These are phyloP conservation scores for Metaphire vulgaris DNA, from an alignment of 1,140 invertebrate genomes.

Conservation along the genomic window DNA sequence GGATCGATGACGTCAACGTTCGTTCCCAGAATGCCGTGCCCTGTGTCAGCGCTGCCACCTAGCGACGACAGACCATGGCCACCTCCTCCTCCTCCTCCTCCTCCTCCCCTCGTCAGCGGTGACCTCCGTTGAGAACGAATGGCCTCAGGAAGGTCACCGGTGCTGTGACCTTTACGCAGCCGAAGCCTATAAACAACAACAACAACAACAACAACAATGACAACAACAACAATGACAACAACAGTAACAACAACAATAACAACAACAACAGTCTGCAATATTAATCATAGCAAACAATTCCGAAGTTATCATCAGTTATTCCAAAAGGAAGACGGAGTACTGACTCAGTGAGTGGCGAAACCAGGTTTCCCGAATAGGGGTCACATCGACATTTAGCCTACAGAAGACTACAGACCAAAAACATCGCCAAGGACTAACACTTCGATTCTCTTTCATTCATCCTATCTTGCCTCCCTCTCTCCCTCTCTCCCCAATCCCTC, in stretches of 20 bases:
- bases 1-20: constrained; percentile 86
- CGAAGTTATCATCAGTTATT: no score
- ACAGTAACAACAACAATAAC: background rate
- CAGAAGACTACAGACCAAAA: no score
- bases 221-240: background rate
- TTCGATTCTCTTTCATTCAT: no score
- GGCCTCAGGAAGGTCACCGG: background rate
- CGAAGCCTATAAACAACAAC: background rate
- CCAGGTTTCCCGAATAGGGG: no score
- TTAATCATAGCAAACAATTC: background rate
- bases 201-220: no score
- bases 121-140: background rate
- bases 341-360: no score
- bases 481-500: no score
- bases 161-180: background rate
- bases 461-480: no score
- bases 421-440: no score
- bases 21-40: background rate
- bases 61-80: background rate
- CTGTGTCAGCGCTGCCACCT: constrained; percentile 66
- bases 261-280: no score
- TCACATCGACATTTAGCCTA: no score
- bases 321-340: no score
- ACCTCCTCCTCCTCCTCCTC: background rate
- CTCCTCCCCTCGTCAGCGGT: background rate